Percentiles rank a stretch among this genome's conserved stretches.
Conservation (phyloP, 2,888 invertebrate genomes). For the Tetramorium bicarinatum region DNA sequence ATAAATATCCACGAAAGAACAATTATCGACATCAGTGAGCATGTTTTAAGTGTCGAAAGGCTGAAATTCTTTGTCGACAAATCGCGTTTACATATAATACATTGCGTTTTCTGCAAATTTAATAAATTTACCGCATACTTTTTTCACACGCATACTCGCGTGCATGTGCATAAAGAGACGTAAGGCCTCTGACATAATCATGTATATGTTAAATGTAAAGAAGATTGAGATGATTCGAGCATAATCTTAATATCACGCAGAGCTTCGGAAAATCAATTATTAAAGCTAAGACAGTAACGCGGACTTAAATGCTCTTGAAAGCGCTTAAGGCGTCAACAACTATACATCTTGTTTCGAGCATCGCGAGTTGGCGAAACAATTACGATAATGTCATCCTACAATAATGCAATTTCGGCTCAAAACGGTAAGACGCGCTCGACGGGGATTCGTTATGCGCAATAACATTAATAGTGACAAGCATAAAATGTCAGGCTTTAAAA, state of each 20-base stretch:
- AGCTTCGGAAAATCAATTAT: constrained; percentile 12
- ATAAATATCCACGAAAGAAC: not conserved
- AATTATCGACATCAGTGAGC: not conserved
- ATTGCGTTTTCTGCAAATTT: not conserved
- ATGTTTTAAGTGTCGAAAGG: not conserved
- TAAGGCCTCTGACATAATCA: not conserved
- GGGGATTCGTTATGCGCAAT: constrained; percentile 18
- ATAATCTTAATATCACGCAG: constrained; percentile 1
- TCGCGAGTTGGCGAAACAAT: constrained; percentile 48
- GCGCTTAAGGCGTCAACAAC: constrained; percentile 40
- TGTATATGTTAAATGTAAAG: not conserved
- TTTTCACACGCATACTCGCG: not conserved
- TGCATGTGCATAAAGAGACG: not conserved
- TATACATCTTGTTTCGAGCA: constrained; percentile 31
- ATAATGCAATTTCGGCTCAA: constrained; percentile 45
- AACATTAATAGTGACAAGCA: constrained; percentile 27
- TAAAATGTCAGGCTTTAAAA: constrained; percentile 31
- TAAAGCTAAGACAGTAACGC: constrained; percentile 25
- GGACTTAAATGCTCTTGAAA: constrained; percentile 25
- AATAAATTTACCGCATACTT: not conserved
- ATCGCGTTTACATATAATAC: not conserved
- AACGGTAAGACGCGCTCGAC: constrained; percentile 34
- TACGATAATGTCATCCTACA: constrained; percentile 40
- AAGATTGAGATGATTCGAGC: not conserved
- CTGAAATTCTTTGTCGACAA: constrained; percentile 2